These are phyloP conservation scores for Dasyurus viverrinus DNA, from an alignment of 2,113 vertebrate species.

Conservation along the genomic window DNA sequence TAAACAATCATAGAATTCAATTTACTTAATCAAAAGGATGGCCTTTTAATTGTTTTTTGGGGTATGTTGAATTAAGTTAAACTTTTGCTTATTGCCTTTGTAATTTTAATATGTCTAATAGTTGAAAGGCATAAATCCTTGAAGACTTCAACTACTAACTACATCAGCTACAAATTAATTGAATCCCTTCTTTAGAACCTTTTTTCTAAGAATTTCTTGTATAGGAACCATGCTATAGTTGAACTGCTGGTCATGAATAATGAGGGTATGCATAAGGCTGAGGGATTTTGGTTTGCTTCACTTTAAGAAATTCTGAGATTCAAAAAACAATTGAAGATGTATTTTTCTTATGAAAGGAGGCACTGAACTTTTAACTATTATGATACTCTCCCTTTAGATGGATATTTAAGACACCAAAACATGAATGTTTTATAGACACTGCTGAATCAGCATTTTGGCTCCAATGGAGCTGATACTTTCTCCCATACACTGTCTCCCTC, in stretches of 20 bases:
- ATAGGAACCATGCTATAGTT: not conserved
- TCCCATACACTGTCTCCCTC: not conserved
- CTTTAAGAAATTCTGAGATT: not conserved
- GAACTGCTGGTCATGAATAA: conserved; percentile 4
- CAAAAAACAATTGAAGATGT: conserved; percentile 32
- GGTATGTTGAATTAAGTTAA: not conserved
- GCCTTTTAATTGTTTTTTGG: not conserved
- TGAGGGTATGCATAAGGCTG: not conserved
- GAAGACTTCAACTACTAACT: no score
- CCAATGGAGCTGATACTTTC: not conserved
- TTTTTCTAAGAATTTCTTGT: not conserved
- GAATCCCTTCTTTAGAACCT: conserved; percentile 12
- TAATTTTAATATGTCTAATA: conserved; percentile 32
- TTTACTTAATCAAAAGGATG: not conserved
- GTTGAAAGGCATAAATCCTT: not conserved
- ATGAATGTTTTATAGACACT: not conserved
- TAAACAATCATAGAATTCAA: not conserved
- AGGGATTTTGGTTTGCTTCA: conserved; percentile 9
- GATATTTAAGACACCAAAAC: not conserved
- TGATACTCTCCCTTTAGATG: not conserved
- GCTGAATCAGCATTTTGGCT: not conserved
- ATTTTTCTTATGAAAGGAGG: not conserved
- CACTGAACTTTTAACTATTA: not conserved
- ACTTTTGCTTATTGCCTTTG: not conserved
- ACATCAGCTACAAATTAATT: conserved; percentile 4